Percentiles rank a stretch among this genome's conserved stretches.
Evolutionary conservation across 2,113 vertebrate genomes (phyloP).

Genomic region (Lanius ludovicianus): DNA sequence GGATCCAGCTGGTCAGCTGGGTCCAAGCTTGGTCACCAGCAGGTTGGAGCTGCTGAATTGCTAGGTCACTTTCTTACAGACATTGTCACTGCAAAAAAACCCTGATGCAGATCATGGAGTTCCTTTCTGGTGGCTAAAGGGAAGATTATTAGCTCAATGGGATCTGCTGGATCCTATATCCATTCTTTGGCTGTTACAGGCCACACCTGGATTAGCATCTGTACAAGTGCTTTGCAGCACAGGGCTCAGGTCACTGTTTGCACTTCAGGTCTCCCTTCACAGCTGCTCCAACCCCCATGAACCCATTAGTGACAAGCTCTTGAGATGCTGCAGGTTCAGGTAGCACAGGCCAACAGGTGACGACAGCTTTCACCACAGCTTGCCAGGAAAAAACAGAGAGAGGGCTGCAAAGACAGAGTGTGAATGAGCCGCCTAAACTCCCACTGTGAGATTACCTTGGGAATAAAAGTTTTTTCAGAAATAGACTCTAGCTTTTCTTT

Average conservation of each 20-base stretch:
- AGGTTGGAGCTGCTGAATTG: background rate
- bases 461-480: background rate
- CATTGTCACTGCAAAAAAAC: background rate
- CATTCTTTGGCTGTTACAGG: background rate
- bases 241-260: background rate
- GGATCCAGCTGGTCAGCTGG: background rate
- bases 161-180: background rate
- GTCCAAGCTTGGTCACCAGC: background rate
- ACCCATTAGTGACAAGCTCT: no score
- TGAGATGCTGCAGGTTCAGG: background rate
- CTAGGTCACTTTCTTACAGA: background rate
- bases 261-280: background rate
- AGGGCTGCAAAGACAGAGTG: background rate
- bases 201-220: background rate
- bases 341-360: background rate
- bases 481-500: background rate
- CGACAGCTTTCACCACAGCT: accelerated
- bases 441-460: background rate
- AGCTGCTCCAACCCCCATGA: background rate
- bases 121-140: background rate
- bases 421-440: background rate
- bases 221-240: background rate
- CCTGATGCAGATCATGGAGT: background rate
- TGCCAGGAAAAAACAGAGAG: background rate
- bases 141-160: background rate